Evolutionary conservation across 2,888 invertebrate genomes (phyloP).

Genomic region (Zaprionus obscuricornis): DNA sequence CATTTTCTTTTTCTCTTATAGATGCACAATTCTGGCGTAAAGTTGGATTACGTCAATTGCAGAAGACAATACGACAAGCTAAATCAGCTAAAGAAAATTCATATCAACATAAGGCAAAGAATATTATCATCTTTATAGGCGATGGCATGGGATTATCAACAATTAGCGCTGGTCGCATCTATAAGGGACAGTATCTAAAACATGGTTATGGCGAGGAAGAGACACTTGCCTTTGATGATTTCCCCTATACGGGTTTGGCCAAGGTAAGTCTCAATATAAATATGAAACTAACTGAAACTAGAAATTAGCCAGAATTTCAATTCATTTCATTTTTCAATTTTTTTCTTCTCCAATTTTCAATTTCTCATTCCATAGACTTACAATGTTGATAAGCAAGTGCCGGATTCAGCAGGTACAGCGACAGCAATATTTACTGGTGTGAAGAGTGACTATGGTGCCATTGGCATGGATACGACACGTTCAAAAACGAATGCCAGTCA

Average conservation of each 20-base stretch:
- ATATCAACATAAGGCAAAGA: conserved; percentile 84
- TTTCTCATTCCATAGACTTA: conserved; percentile 85
- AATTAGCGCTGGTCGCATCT: conserved; percentile 87
- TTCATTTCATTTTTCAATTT: background rate
- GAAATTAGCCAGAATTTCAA: background rate
- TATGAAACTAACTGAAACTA: background rate
- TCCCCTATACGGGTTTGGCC: conserved; percentile 86
- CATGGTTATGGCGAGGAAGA: conserved; percentile 85
- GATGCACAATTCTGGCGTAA: conserved; percentile 80
- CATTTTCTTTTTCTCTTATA: conserved; percentile 29
- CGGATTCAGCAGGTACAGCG: conserved; percentile 89
- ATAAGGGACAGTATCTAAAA: conserved; percentile 84
- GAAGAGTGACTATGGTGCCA: conserved; percentile 85
- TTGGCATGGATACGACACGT: conserved; percentile 84
- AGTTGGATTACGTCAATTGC: conserved; percentile 70
- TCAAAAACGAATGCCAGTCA: conserved; percentile 79
- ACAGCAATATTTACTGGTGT: conserved; percentile 87
- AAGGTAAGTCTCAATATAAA: conserved; percentile 84
- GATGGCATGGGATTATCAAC: conserved; percentile 89
- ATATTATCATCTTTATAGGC: conserved; percentile 87
- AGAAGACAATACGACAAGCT: conserved; percentile 83
- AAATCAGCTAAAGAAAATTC: conserved; percentile 78
- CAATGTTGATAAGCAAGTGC: conserved; percentile 88
- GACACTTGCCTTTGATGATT: conserved; percentile 86
- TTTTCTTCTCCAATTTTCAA: background rate